Base-by-base conservation (phyloP, 1,140 invertebrate species). In the Papilio dardanus region DNA sequence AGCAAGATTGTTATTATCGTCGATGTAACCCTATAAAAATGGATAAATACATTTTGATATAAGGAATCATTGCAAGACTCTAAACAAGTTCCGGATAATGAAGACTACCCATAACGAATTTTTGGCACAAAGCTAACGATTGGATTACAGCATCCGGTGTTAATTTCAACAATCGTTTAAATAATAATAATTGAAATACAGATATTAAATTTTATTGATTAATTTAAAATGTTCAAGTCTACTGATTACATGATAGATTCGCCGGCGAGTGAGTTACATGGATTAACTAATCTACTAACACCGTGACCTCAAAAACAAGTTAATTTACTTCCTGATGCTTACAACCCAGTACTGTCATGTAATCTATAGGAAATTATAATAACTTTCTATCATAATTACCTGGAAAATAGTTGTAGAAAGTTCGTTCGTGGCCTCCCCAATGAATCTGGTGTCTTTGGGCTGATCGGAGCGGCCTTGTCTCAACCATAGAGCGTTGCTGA, bases 1-100 rank as follows among this genome's bases (percentile, higher is more conserved):
- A n/a, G 95, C 95, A 76, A 95, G 93, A 71, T 96, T 95, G 42
- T 92, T 94, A 28, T 94, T 88, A 79, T 95, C 94, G 58, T 95
- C 94, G 5, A 94, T 93, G 78, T 94, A 94, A 24, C 92, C 91
- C 94, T 94, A 62, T 14, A 62, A 62, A 16, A 83, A 79, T 93
- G 91, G 71, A 66, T 46, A 69, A 71, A 80, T 71, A 77, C 67
- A 46, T 65, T 58, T 12, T 24, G 73, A n/a, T 50, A 62, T 77
- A 73, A 71, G 14, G 14, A 3, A 58, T 28, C 14, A n/a, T 5
- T 0, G 7, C n/a, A 46, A 46, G 35, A 37, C 35, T 6, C 19
- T 46, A n/a, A n/a, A 16, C 6, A 46, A 19, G 16, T 19, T 46
- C n/a, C n/a, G n/a, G 8, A 46, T 19, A 7, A 19, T 46, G 3